A percentile compares a stretch with the other conserved stretches of the same genome.
Conservation (phyloP, 2,888 invertebrate species). For the Tigriopus californicus region DNA sequence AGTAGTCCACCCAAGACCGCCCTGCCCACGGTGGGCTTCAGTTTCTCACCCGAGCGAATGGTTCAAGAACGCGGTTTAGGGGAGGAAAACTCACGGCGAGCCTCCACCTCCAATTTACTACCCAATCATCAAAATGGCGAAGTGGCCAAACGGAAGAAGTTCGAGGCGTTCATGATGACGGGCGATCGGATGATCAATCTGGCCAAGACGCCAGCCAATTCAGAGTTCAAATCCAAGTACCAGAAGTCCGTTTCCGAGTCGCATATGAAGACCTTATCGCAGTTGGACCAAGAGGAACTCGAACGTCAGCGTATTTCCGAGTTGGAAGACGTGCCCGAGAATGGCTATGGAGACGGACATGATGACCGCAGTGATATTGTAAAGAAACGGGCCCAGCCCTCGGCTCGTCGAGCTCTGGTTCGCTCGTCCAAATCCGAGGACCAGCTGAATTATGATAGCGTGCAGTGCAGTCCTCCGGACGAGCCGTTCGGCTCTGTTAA, state of each 20-base stretch:
- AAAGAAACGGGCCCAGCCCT: not conserved
- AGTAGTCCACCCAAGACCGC: too few relatives aligned
- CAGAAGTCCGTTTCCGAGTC: too few relatives aligned
- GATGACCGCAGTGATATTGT: not conserved
- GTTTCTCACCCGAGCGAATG: too few relatives aligned
- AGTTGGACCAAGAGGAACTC: too few relatives aligned
- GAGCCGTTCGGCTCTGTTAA: not conserved
- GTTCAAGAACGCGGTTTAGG: too few relatives aligned
- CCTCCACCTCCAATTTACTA: too few relatives aligned
- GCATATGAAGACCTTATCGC: too few relatives aligned
- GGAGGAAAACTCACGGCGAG: too few relatives aligned
- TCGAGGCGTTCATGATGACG: constrained; percentile 93
- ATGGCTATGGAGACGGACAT: too few relatives aligned
- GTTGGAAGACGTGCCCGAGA: not conserved
- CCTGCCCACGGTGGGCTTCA: too few relatives aligned
- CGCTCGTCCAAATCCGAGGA: not conserved
- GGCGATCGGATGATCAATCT: constrained; percentile 57
- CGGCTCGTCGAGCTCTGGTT: not conserved
- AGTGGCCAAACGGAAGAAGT: constrained; percentile 30
- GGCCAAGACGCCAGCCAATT: constrained; percentile 2
- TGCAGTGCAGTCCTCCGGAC: not conserved
- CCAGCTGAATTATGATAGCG: not conserved
- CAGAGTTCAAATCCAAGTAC: not conserved
- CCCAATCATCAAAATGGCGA: too few relatives aligned
- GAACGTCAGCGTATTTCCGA: not conserved